Conservation (phyloP, 2,797 vertebrate species). For the Bryconaethiops microstoma region DNA sequence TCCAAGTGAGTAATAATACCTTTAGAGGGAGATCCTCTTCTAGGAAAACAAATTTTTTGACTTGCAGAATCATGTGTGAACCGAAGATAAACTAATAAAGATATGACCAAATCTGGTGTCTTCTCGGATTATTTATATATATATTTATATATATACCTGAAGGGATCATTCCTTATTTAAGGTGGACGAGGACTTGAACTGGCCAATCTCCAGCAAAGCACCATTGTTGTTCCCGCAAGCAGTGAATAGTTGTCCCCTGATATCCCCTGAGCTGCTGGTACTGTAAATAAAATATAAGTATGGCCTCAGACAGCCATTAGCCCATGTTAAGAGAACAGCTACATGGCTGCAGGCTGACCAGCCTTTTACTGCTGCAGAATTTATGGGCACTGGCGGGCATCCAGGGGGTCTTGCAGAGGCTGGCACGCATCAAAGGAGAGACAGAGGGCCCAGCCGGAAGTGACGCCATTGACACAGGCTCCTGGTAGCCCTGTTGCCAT, state of each 20-base stretch:
- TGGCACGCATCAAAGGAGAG: conserved; percentile 47
- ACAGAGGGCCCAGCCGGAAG: conserved; percentile 31
- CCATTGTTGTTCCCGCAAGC: conserved; percentile 1
- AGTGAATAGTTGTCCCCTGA: conserved; percentile 17
- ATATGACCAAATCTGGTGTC: background rate
- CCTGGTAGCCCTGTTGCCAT: conserved; percentile 47
- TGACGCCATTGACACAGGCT: conserved; percentile 25
- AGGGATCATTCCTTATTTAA: background rate
- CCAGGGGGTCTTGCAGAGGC: conserved; percentile 38
- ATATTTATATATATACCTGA: background rate
- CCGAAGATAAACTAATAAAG: conserved; percentile 24
- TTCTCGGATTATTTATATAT: background rate
- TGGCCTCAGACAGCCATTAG: conserved; percentile 51
- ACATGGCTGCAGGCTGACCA: conserved; percentile 47
- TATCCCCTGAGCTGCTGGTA: conserved; percentile 34
- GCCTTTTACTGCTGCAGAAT: conserved; percentile 55
- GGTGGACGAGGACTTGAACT: background rate
- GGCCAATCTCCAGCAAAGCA: conserved; percentile 10
- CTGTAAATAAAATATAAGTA: conserved; percentile 54
- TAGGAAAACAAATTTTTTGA: too few species aligned
- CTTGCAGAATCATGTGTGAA: background rate
- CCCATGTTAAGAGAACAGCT: conserved; percentile 44
- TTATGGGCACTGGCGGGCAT: conserved; percentile 55
- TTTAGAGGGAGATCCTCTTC: too few species aligned
- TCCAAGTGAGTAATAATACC: background rate